Percentiles rank a stretch among this genome's conserved stretches.
phyloP scores from a whole-genome alignment of 2,888 invertebrate species.

The Acleris cristana region DNA sequence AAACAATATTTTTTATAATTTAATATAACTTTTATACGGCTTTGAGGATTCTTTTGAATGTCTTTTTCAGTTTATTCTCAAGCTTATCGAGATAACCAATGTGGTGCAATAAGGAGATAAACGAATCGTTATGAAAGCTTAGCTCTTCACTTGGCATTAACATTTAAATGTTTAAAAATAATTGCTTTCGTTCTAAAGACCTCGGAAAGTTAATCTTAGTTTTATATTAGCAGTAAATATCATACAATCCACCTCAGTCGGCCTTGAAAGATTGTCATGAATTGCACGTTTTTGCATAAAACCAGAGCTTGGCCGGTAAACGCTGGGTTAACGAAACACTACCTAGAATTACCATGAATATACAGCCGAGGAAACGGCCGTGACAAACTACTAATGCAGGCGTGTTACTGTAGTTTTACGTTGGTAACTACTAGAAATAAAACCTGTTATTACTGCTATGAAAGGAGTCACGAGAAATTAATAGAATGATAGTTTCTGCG shows the following conservation, averaged over 20 bases:
- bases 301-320: conserved; percentile 45
- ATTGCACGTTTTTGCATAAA: conserved; percentile 50
- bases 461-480: background rate
- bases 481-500: too few species aligned
- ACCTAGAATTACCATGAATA: conserved; percentile 31
- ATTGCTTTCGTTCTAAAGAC: background rate
- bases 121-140: too few species aligned
- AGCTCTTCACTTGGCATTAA: too few species aligned
- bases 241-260: conserved; percentile 44
- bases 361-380: conserved; percentile 26
- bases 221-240: conserved; percentile 32
- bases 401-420: conserved; percentile 18
- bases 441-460: background rate
- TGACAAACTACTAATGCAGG: conserved; percentile 21
- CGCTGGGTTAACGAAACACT: conserved; percentile 47
- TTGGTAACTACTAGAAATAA: conserved; percentile 4
- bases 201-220: conserved; percentile 1
- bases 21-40: too few species aligned
- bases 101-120: too few species aligned
- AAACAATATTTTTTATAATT: background rate
- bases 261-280: conserved; percentile 53
- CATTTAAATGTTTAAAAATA: background rate
- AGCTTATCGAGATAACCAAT: too few species aligned
- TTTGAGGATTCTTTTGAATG: too few species aligned
- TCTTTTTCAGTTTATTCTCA: too few species aligned